These are phyloP conservation scores for Blastomussa wellsi DNA, from an alignment of 92 coral and sea anemone genomes.

Conservation along the genomic window DNA sequence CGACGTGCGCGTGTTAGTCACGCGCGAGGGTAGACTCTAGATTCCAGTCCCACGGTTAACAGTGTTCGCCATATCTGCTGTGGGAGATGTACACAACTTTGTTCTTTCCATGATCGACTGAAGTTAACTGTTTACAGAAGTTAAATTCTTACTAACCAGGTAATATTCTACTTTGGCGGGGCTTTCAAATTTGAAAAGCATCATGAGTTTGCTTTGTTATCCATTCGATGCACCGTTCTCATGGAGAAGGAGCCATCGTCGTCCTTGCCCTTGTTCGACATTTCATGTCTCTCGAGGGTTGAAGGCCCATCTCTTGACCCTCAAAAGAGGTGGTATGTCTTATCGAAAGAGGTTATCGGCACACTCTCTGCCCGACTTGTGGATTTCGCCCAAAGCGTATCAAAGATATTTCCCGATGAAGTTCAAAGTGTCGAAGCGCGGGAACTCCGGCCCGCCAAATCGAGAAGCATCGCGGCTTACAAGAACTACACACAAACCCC, in stretches of 20 bases:
- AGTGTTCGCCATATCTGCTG: no score
- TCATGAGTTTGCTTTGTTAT: neutral
- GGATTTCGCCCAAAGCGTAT: no score
- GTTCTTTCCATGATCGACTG: no score
- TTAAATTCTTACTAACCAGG: neutral
- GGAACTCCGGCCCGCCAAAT: slow-evolving; percentile 35
- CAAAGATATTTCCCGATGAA: slow-evolving; percentile 27
- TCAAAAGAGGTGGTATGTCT: no score
- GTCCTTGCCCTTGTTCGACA: neutral
- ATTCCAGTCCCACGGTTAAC: no score
- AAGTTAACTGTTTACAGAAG: no score
- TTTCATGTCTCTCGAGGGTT: neutral
- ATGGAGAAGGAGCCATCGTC: slow-evolving; percentile 13
- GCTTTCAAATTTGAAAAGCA: slow-evolving; percentile 33
- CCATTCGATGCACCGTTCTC: neutral
- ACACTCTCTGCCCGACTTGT: no score
- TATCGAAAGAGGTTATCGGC: no score
- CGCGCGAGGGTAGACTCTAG: no score
- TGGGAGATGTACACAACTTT: no score
- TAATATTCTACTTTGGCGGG: slow-evolving; percentile 42
- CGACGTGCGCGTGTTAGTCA: no score
- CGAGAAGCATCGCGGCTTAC: neutral
- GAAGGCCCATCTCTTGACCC: no score
- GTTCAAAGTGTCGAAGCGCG: slow-evolving; percentile 13
- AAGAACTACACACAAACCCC: neutral